Base-by-base conservation (phyloP, 2,113 vertebrate species). In the Chroicocephalus ridibundus region DNA sequence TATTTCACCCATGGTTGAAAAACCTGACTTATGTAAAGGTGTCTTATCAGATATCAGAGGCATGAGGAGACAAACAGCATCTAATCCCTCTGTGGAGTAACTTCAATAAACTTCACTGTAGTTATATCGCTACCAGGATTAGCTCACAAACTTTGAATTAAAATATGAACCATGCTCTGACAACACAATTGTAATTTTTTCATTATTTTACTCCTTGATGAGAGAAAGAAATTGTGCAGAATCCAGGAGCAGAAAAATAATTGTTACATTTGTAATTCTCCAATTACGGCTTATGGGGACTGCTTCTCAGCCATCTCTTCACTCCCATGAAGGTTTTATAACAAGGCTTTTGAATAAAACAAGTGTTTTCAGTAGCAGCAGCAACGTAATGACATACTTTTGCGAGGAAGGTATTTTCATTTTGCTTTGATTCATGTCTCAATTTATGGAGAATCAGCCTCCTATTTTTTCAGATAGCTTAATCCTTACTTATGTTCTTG, bases 171-270 rank as follows among this genome's bases (percentile, higher is more conserved):
- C 84, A 54, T 38, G 68, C 72, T 94, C 90, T 95, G 96, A 96
- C 95, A 95, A 83, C 77, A 79, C 61, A 85, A 95, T 84, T 97
- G 82, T 90, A 97, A 91, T 93, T 94, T 98, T 84, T 80, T 96
- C 44, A 81, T 93, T 93, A 93, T 96, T 95, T 95, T 93, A 97
- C 82, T 96, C 97, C 96, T 97, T 96, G 95, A 90, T 94, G 97
- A 97, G 96, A 97, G 94, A 88, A 97, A 95, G 87, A 97, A 97
- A 97, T 93, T 95, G 71, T 95, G 82, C 93, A 96, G 93, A 91
- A 89, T 97, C 92, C 97, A 97, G 95, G 75, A 97, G 86, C 83
- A 94, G 86, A 91, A 88, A 96, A 97, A 97, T 96, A 97, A 97
- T 95, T 94, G 94, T 96, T 97, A 95, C 84, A 84, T 94, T 98